Evolutionary conservation across 2,797 vertebrate genomes (phyloP).

Genomic region (Falco peregrinus): DNA sequence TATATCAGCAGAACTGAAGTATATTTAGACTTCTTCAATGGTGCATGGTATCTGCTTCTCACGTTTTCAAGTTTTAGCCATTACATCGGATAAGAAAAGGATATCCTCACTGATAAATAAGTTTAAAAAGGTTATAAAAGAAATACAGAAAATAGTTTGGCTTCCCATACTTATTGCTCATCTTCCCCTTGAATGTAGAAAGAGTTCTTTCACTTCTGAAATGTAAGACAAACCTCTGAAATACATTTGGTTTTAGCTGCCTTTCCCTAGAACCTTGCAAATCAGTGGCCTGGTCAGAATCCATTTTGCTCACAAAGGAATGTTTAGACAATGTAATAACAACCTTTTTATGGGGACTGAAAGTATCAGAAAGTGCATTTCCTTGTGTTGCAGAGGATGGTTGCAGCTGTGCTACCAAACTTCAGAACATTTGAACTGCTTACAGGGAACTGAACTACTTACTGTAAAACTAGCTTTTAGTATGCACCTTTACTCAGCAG

Average conservation of each 20-base stretch:
- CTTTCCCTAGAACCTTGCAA: not conserved
- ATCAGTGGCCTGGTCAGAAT: not conserved
- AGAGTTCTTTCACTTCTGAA: not conserved
- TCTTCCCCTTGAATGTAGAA: not conserved
- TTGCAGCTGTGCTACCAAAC: not conserved
- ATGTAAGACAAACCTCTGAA: not conserved
- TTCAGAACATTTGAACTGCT: not conserved
- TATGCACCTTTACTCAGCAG: not conserved
- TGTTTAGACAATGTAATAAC: not conserved
- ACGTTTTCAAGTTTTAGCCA: not conserved
- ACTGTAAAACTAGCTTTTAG: not conserved
- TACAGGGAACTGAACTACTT: not conserved
- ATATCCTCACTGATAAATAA: not conserved
- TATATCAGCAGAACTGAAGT: not conserved
- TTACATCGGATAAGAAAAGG: not conserved
- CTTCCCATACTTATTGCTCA: not conserved
- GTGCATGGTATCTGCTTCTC: not conserved
- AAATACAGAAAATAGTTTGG: not conserved
- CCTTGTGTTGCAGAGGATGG: not conserved
- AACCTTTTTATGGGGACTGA: not conserved
- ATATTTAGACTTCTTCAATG: not conserved
- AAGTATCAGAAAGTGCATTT: not conserved
- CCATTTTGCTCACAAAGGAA: not conserved
- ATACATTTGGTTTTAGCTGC: not conserved
- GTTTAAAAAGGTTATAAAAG: not conserved